Percentiles rank a stretch among this genome's conserved stretches.
Evolutionary conservation across 2,113 vertebrate species (phyloP).

Genomic region (Polyodon spathula): DNA sequence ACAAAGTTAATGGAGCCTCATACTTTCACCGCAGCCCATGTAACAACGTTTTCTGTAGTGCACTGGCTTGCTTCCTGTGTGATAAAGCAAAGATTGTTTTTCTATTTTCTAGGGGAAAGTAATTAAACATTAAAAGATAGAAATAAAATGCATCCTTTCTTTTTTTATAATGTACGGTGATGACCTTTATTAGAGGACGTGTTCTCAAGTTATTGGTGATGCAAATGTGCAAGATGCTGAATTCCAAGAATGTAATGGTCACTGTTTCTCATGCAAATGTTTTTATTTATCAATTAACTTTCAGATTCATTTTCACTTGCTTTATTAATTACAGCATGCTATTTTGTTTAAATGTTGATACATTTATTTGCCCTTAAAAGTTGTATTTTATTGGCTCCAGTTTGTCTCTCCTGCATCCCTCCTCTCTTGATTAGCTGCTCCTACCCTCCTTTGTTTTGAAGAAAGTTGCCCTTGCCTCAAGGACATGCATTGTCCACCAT

Average conservation of each 20-base stretch:
- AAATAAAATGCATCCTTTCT: not conserved
- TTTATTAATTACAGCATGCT: not conserved
- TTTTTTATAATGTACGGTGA: not conserved
- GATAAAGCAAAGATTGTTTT: too few relatives aligned
- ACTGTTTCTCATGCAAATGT: not conserved
- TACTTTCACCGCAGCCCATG: too few relatives aligned
- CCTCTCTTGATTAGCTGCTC: not conserved
- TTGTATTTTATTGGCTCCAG: not conserved
- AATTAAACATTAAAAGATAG: slow-evolving; percentile 1
- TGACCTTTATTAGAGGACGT: not conserved
- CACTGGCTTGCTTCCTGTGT: too few relatives aligned
- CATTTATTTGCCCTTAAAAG: not conserved
- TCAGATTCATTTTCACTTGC: not conserved
- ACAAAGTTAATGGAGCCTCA: too few relatives aligned
- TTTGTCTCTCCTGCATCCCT: not conserved
- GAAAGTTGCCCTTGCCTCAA: not conserved
- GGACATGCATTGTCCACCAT: not conserved
- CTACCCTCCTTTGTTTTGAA: not conserved
- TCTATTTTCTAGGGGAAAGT: not conserved
- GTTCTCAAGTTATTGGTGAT: not conserved
- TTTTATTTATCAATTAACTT: not conserved
- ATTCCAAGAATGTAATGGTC: not conserved
- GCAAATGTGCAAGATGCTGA: not conserved
- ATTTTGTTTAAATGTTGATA: not conserved
- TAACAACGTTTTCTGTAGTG: too few relatives aligned